phyloP scores from a whole-genome alignment of 2,113 vertebrate species.

The Colistium nudipinnis region DNA sequence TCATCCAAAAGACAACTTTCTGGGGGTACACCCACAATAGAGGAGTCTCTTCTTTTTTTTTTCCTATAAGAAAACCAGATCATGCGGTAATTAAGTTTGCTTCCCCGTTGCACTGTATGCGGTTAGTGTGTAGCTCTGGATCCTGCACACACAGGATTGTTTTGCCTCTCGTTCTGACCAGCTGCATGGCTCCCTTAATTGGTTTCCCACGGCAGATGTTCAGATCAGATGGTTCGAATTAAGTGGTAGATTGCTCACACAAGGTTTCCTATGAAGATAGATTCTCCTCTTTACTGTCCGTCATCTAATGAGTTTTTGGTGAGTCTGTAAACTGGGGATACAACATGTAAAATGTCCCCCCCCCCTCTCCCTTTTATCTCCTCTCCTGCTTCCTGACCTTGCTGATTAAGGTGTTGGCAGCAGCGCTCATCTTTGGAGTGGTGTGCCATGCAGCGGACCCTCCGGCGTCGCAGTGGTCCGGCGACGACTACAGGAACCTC shows the following conservation, averaged over 20 bases:
- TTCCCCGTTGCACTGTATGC: constrained; percentile 31
- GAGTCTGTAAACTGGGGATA: not conserved
- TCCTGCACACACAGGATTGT: constrained; percentile 39
- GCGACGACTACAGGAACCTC: constrained; percentile 63
- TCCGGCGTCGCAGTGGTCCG: constrained; percentile 57
- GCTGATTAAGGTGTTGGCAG: constrained; percentile 55
- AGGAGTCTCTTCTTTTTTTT: constrained; percentile 18
- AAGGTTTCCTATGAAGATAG: constrained; percentile 76
- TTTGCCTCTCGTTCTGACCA: constrained; percentile 51
- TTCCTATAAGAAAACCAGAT: constrained; percentile 41
- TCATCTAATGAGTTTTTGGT: constrained; percentile 15
- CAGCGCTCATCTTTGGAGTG: constrained; percentile 44
- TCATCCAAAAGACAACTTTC: constrained; percentile 40
- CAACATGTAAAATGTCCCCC: constrained; percentile 7
- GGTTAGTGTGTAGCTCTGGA: constrained; percentile 15
- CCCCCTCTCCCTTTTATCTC: not conserved
- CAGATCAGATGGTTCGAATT: constrained; percentile 82
- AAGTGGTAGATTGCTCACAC: constrained; percentile 77
- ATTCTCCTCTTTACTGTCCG: constrained; percentile 62
- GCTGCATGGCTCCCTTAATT: constrained; percentile 68
- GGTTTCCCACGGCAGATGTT: constrained; percentile 79
- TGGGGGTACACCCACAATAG: constrained; percentile 24
- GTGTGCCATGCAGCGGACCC: constrained; percentile 61
- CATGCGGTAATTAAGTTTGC: constrained; percentile 53
- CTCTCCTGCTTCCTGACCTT: not conserved